Conservation (phyloP, 1,140 invertebrate species). For the Bombus confusus region DNA sequence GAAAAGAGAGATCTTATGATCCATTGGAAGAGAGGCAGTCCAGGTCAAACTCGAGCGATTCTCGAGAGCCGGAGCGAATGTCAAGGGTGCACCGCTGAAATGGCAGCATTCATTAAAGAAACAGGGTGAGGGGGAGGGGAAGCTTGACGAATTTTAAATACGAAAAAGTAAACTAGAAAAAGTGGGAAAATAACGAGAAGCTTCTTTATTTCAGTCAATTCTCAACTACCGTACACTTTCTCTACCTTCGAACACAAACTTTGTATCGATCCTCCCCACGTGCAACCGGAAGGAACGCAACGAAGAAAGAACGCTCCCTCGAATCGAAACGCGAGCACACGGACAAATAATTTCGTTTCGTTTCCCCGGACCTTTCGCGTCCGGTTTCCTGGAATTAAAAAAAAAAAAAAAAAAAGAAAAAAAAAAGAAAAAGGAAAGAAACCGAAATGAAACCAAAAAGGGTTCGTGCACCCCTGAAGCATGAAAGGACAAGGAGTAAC, state of each 20-base stretch:
- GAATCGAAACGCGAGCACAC: slow-evolving; percentile 6
- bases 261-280: slow-evolving; percentile 2
- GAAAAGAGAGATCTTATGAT: neutral
- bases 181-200: neutral
- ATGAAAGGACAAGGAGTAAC: neutral
- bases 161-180: neutral
- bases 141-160: neutral
- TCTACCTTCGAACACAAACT: neutral
- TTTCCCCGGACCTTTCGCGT: neutral
- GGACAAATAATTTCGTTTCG: slow-evolving; percentile 5
- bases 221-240: too few relatives aligned
- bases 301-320: neutral
- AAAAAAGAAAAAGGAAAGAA: neutral
- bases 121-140: too few relatives aligned
- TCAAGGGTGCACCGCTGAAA: slow-evolving; percentile 14
- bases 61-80: neutral
- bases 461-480: neutral
- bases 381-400: neutral
- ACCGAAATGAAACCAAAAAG: too few relatives aligned
- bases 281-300: neutral
- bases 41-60: slow-evolving; percentile 39
- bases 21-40: slow-evolving; percentile 20
- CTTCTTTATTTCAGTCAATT: slow-evolving; percentile 26
- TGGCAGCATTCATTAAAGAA: neutral
- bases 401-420: neutral